These are phyloP conservation scores for Leptobrachium ailaonicum DNA, from an alignment of 2,113 vertebrate genomes.

Conservation along the genomic window DNA sequence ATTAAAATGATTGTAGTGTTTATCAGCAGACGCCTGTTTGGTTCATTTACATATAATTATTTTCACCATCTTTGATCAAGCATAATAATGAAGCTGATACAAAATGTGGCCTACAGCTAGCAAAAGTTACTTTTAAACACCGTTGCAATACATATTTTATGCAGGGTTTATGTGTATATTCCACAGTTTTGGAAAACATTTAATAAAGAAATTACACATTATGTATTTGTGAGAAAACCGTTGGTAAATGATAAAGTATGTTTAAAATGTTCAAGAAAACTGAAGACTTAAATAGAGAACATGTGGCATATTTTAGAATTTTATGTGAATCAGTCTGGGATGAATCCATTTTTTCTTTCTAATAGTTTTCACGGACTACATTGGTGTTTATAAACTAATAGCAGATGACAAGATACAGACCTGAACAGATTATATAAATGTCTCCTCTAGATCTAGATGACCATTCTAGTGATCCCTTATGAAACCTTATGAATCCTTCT, in stretches of 20 bases:
- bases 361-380: too few relatives aligned
- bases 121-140: not conserved
- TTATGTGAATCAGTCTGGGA: not conserved
- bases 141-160: conserved; percentile 26
- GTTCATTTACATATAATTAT: conserved; percentile 45
- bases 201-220: conserved; percentile 40
- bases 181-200: conserved; percentile 23
- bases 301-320: conserved; percentile 21
- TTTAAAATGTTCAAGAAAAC: conserved; percentile 15
- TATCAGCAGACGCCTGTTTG: conserved; percentile 19
- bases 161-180: conserved; percentile 17
- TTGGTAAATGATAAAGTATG: conserved; percentile 21
- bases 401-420: too few relatives aligned
- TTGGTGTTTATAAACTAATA: too few relatives aligned
- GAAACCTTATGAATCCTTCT: too few relatives aligned
- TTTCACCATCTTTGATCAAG: conserved; percentile 42
- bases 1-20: conserved; percentile 18
- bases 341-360: too few relatives aligned
- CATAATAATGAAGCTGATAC: conserved; percentile 37
- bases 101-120: conserved; percentile 36
- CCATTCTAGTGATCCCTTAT: too few relatives aligned
- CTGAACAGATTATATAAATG: too few relatives aligned
- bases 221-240: conserved; percentile 10
- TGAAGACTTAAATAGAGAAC: conserved; percentile 15
- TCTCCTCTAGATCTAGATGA: too few relatives aligned